Conservation (phyloP, 2,888 invertebrate species). For the Chrysodeixis includens region DNA sequence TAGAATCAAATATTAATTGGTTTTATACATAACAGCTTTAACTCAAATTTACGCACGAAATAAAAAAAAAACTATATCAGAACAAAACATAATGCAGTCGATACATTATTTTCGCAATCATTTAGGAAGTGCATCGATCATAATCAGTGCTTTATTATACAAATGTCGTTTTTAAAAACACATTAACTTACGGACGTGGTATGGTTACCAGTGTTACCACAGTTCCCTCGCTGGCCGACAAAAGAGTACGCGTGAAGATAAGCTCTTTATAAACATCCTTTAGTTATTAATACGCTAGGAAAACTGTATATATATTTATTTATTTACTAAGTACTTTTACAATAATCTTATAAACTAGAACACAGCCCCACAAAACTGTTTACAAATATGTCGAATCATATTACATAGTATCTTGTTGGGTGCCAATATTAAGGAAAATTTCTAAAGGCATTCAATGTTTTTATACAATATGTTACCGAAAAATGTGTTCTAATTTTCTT, state of each 20-base stretch:
- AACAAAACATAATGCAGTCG: neutral
- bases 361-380: too few species aligned
- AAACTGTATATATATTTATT: neutral
- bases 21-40: neutral
- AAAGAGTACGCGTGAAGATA: constrained; percentile 17
- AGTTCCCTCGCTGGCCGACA: constrained; percentile 33
- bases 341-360: too few species aligned
- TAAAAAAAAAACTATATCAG: neutral
- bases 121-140: constrained; percentile 8
- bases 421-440: too few species aligned
- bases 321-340: too few species aligned
- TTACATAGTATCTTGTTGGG: too few species aligned
- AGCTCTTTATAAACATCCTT: constrained; percentile 3
- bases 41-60: neutral
- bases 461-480: too few species aligned
- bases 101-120: neutral
- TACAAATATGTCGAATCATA: neutral
- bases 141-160: constrained; percentile 30
- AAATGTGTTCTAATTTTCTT: too few species aligned
- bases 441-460: too few species aligned
- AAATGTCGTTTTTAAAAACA: constrained; percentile 49
- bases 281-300: neutral
- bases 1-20: neutral
- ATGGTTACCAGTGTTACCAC: constrained; percentile 40
- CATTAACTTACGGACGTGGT: constrained; percentile 45